Percentiles rank a stretch among this genome's conserved stretches.
Evolutionary conservation across 2,888 invertebrate species (phyloP).

Genomic region (Stenolophus ochropezus): DNA sequence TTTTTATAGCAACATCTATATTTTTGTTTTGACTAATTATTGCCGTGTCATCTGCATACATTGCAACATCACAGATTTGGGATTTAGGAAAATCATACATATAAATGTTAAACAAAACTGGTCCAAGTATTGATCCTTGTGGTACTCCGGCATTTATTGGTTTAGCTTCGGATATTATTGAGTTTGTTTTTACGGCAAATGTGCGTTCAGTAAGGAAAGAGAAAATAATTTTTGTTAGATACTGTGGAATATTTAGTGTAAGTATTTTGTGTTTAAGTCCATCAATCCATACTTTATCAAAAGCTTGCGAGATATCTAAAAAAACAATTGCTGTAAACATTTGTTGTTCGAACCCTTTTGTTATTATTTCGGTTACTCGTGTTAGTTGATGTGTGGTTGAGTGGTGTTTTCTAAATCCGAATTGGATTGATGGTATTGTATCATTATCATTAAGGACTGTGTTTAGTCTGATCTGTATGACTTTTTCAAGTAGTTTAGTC

Average conservation of each 20-base stretch:
- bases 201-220: slow-evolving; percentile 63
- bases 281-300: slow-evolving; percentile 66
- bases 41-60: slow-evolving; percentile 62
- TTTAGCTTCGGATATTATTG: slow-evolving; percentile 37
- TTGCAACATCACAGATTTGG: too few species aligned
- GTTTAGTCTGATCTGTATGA: background rate
- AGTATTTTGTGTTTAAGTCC: slow-evolving; percentile 64
- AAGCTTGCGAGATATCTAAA: slow-evolving; percentile 66
- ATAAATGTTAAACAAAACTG: slow-evolving; percentile 63
- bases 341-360: slow-evolving; percentile 62
- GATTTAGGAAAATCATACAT: slow-evolving; percentile 63
- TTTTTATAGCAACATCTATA: background rate
- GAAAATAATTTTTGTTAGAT: slow-evolving; percentile 62
- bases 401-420: background rate
- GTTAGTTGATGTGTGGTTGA: background rate
- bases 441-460: background rate
- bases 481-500: background rate
- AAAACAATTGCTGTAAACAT: slow-evolving; percentile 60
- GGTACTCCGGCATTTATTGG: slow-evolving; percentile 65
- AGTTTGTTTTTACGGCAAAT: slow-evolving; percentile 61
- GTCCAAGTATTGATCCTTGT: slow-evolving; percentile 62
- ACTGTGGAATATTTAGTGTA: slow-evolving; percentile 59
- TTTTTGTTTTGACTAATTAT: slow-evolving; percentile 13
- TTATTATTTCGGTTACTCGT: slow-evolving; percentile 60
- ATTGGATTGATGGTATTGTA: background rate